Evolutionary conservation across 2,113 vertebrate genomes (phyloP), one percentile per base, ranked within the genome.

Genomic region (Crotalus helleri): DNA sequence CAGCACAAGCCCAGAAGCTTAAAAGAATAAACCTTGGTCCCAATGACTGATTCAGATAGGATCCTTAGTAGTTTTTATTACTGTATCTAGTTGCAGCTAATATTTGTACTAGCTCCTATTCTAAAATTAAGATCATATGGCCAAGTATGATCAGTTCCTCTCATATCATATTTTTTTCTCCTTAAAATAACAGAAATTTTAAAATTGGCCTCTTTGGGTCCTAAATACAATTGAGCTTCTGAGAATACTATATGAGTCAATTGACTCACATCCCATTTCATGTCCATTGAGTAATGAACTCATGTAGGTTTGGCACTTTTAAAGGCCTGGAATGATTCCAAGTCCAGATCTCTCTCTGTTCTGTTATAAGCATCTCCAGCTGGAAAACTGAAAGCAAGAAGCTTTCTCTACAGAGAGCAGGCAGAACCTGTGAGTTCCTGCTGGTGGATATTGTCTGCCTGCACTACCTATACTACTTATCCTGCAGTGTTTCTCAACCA

Each of bases 61-160:
- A 61, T 61, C 59, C 24, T 61, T 61, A 61, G 24, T 74, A 93
- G 90, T 26, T 49, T 87, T 13, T 3, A 46, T 95, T 91, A 58
- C 17, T 58, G 57, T 61, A 54, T 3, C 58, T 94, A 29, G 33
- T 93, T 92, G 94, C 94, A 49, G 29, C 46, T 91, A 88, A 23
- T 91, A 53, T 88, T 92, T 92, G 3, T 81, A 87, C 51, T 93
- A 61, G 59, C 59, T 29, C 89, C 85, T 92, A 2, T 0, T 94
- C 1, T 59, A 61, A 90, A 93, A 92, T 85, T 86, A 59, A 59
- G 57, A 61, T 87, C 39, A 44, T 17, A 19, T 87, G 49, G 29
- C 49, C 57, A 46, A 7, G 11, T 24, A 54, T 21, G 3, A 11
- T 12, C 26, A 29, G 26, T 64, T 64, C 9, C 59, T 64, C 59